phyloP scores from a whole-genome alignment of 2,888 invertebrate genomes.

The Lepetodrilus schrolli region DNA sequence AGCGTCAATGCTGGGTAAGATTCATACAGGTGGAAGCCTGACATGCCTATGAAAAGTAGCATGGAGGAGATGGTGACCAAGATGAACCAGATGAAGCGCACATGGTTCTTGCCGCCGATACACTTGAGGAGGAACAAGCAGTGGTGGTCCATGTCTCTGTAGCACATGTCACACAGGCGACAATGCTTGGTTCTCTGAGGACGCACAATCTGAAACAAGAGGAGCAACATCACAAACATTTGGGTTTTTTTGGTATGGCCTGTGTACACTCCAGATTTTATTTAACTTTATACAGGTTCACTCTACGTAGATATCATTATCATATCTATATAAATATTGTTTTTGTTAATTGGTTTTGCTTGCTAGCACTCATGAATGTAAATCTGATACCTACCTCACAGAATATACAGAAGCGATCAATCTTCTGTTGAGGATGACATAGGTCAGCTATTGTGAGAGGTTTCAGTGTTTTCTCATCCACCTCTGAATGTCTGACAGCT shows the following conservation, averaged over 20 bases:
- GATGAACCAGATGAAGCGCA: conserved; percentile 69
- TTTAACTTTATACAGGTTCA: too few species aligned
- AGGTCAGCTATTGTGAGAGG: conserved; percentile 60
- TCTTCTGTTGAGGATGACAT: conserved; percentile 46
- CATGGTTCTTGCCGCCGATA: conserved; percentile 69
- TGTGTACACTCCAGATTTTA: too few species aligned
- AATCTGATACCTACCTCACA: conserved; percentile 70
- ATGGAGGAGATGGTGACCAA: conserved; percentile 54
- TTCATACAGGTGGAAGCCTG: conserved; percentile 39
- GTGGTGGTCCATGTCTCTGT: conserved; percentile 72
- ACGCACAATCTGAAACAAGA: conserved; percentile 59
- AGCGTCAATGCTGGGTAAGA: conserved; percentile 37
- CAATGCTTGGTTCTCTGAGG: conserved; percentile 68
- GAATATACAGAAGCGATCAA: conserved; percentile 54
- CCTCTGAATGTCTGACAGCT: conserved; percentile 44
- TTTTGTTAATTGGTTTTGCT: neutral
- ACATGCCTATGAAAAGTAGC: conserved; percentile 54
- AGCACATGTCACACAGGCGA: conserved; percentile 71
- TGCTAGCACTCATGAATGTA: neutral
- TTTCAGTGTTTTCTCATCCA: conserved; percentile 51
- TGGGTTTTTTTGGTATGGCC: too few species aligned
- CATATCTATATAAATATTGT: neutral
- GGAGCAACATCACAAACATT: too few species aligned
- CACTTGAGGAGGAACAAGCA: conserved; percentile 73
- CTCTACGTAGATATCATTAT: too few species aligned